A percentile compares a stretch with the other conserved stretches of the same genome.
Conservation (phyloP, 1,140 invertebrate species). For the Maconellicoccus hirsutus region DNA sequence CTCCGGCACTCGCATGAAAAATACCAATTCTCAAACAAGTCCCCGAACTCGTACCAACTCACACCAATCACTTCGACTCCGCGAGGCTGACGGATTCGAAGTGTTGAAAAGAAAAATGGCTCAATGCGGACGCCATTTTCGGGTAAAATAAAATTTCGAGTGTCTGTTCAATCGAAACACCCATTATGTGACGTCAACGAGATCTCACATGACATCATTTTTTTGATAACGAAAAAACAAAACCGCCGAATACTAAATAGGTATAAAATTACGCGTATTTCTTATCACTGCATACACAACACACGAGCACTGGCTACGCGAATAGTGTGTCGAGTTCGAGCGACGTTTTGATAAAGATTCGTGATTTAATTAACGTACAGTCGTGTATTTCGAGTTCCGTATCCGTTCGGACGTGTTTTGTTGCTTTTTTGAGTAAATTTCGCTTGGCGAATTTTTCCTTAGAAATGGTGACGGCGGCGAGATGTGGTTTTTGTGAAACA, state of each 20-base stretch:
- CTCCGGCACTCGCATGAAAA: too few species aligned
- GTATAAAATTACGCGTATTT: background rate
- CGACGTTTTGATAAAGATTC: background rate
- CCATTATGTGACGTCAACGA: background rate
- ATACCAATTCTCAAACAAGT: too few species aligned
- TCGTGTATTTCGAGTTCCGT: background rate
- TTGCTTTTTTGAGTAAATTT: background rate
- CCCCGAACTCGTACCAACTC: too few species aligned
- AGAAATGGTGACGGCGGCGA: background rate
- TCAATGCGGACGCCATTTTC: background rate
- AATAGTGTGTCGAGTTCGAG: constrained; percentile 9
- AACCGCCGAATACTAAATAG: background rate
- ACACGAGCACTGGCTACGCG: background rate
- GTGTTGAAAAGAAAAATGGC: too few species aligned
- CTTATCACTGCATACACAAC: background rate
- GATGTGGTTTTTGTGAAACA: background rate
- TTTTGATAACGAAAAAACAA: background rate
- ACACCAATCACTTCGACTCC: too few species aligned
- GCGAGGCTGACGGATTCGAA: too few species aligned
- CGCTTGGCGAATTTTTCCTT: background rate
- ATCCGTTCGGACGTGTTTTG: background rate
- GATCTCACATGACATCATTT: background rate
- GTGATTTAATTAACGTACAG: background rate
- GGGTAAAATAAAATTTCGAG: background rate
- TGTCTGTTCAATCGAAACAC: constrained; percentile 1